Evolutionary conservation across 2,888 invertebrate species (phyloP), one percentile per base, ranked within the genome.

Genomic region (Subacronicta megacephala): DNA sequence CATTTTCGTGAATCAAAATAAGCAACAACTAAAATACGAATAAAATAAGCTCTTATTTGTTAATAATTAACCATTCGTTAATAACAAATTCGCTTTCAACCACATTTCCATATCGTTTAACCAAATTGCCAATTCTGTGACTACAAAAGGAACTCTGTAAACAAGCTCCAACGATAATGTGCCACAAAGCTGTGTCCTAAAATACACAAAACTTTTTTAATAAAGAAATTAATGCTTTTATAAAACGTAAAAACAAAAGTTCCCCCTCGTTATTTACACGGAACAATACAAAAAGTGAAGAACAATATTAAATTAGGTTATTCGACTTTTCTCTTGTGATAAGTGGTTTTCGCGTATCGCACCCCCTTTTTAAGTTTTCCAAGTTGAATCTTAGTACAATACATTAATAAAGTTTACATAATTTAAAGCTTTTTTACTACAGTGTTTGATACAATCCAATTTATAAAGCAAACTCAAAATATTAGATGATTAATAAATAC

Each of bases 121-220:
- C 29, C 18, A 42, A 56, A 54, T 16, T 17, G 42, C 33, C 13
- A 38, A 53, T 41, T 31, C 40, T 40, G 17, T 10, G 31, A 43
- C 41, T 31, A 56, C 58, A 52, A 70, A 64, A 46, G 44, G 36
- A 26, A n/a, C 13, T 54, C 7, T 13, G 26, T 36, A 41, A 43
- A 60, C 40, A 63, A 53, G 3, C 7, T 29, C 10, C 20, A 57
- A 38, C 43, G 15, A 54, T 58, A 37, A 37, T 26, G 41, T 54
- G 44, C 47, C 49, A 37, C 41, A 75, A 76, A 66, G 64, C 65
- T 44, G 16, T 56, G 46, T 44, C 63, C 52, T 43, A 54, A 61
- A 70, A 74, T 41, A 63, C 46, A 50, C 49, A 53, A 55, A 72
- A 76, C 61, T 76, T 76, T 78, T 73, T 76, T 73, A 66, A 76